phyloP scores from a whole-genome alignment of 2,797 vertebrate genomes.

The Prunella strophiata region DNA sequence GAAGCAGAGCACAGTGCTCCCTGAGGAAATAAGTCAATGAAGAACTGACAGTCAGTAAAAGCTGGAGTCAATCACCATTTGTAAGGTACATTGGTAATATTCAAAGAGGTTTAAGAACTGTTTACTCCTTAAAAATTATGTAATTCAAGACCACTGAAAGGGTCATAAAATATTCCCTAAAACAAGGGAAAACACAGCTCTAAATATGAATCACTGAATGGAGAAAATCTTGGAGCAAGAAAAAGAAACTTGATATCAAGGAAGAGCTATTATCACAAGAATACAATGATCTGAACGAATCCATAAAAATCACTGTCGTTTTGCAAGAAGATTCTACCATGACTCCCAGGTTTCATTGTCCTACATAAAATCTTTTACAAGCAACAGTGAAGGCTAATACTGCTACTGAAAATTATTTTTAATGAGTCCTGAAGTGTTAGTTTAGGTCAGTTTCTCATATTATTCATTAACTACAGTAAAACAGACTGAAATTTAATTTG shows the following conservation, averaged over 20 bases:
- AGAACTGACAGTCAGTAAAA: not conserved
- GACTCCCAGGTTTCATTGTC: not conserved
- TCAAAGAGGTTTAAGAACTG: not conserved
- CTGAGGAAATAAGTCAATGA: not conserved
- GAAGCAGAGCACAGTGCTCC: not conserved
- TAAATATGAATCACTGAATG: not conserved
- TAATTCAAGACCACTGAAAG: not conserved
- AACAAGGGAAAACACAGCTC: not conserved
- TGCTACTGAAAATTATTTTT: not conserved
- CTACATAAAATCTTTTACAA: not conserved
- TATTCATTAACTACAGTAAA: not conserved
- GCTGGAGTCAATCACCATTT: not conserved
- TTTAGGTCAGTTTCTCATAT: not conserved
- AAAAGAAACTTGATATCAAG: not conserved
- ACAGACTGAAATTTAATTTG: not conserved
- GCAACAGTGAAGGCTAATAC: not conserved
- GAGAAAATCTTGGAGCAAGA: not conserved
- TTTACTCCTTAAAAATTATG: not conserved
- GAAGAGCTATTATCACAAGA: not conserved
- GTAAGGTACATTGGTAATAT: not conserved
- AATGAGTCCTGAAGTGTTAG: not conserved
- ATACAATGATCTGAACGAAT: not conserved
- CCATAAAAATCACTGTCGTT: not conserved
- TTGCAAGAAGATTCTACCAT: not conserved
- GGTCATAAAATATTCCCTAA: rapidly evolving